Percentiles rank a stretch among this genome's conserved stretches.
Evolutionary conservation across 2,888 invertebrate species (phyloP).

Genomic region (Autographa pulchrina): DNA sequence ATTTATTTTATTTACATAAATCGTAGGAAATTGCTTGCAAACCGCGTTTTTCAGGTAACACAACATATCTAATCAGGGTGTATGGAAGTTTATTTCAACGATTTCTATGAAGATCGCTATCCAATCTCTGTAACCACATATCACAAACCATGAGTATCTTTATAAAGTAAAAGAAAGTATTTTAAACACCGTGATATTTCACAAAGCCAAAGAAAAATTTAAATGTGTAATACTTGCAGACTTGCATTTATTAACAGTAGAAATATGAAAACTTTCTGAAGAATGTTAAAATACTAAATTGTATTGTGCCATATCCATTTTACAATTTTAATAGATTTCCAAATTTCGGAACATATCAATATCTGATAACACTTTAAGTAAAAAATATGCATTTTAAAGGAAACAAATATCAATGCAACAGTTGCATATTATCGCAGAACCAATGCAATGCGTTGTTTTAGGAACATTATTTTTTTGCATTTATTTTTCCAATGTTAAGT

Average conservation of each 20-base stretch:
- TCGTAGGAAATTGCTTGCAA: conserved; percentile 84
- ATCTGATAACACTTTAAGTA: conserved; percentile 54
- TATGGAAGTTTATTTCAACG: conserved; percentile 65
- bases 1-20: conserved; percentile 87
- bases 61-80: conserved; percentile 86
- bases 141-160: conserved; percentile 78
- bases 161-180: conserved; percentile 75
- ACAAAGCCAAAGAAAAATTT: conserved; percentile 86
- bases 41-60: conserved; percentile 77
- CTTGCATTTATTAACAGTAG: conserved; percentile 80
- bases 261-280: conserved; percentile 63
- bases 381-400: conserved; percentile 23
- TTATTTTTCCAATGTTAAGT: conserved; percentile 80
- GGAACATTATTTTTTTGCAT: conserved; percentile 76
- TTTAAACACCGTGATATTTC: conserved; percentile 86
- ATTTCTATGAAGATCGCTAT: conserved; percentile 66
- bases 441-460: conserved; percentile 61
- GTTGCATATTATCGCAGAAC: conserved; percentile 49
- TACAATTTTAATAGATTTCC: conserved; percentile 45
- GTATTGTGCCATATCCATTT: conserved; percentile 64
- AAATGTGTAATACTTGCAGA: conserved; percentile 75
- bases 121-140: conserved; percentile 76
- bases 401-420: conserved; percentile 45
- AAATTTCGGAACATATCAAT: conserved; percentile 56
- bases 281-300: conserved; percentile 56